phyloP scores from a whole-genome alignment of 2,797 vertebrate genomes.

The Chaetodon trifasciatus region DNA sequence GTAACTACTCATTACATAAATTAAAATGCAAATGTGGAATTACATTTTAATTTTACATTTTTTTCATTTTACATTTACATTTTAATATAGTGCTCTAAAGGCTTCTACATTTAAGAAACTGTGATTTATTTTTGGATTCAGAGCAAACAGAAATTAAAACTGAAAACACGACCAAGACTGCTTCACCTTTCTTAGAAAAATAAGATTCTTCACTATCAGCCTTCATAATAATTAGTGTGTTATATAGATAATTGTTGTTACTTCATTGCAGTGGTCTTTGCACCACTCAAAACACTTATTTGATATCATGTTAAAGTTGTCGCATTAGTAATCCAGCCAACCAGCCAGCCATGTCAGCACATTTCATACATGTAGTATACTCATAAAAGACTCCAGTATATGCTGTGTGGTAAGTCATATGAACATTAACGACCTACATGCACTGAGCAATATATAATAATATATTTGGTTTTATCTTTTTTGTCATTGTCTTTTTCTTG shows the following conservation, averaged over 20 bases:
- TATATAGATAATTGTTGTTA: not conserved
- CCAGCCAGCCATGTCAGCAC: too few relatives aligned
- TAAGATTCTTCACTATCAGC: not conserved
- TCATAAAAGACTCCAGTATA: constrained; percentile 9
- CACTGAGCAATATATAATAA: not conserved
- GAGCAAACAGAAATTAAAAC: too few relatives aligned
- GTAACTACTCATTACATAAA: too few relatives aligned
- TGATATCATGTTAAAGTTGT: not conserved
- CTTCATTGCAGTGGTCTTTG: not conserved
- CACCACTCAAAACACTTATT: not conserved
- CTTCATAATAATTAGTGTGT: not conserved
- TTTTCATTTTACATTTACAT: too few relatives aligned
- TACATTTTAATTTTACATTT: too few relatives aligned
- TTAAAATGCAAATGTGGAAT: too few relatives aligned
- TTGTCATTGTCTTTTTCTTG: constrained; percentile 7
- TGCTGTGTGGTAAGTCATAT: not conserved
- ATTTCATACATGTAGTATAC: not conserved
- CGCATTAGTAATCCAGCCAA: not conserved
- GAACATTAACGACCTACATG: not conserved
- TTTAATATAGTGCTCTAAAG: too few relatives aligned
- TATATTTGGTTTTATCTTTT: constrained; percentile 1
- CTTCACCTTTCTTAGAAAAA: not conserved
- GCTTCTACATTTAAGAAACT: too few relatives aligned
- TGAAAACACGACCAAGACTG: not conserved
- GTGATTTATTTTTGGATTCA: too few relatives aligned